Base-by-base conservation (phyloP, 2,888 invertebrate species). In the Papilio elwesi region DNA sequence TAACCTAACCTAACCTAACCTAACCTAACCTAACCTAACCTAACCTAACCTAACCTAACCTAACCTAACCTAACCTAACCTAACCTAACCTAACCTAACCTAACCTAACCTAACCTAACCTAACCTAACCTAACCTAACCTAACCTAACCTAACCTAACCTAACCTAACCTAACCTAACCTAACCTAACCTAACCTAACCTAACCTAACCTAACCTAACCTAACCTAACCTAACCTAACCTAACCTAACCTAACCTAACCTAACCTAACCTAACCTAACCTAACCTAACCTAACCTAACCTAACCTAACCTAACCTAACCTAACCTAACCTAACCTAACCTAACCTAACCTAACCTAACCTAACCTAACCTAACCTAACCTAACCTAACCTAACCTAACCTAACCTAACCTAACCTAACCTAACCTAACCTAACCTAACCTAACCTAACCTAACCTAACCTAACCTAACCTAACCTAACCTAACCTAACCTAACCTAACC, bases 241-340 rank as follows among this genome's bases (percentile, higher is more conserved):
- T 70, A 70, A 74, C 74, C 74, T 73, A 70, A 75, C 70, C 73
- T 73, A 70, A 73, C 70, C 73, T 70, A 70, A 75, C 70, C 74
- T 73, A 73, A 75, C 72, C 73, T 75, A 75, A 75, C 74, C 74
- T 75, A 75, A 75, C 74, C 74, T 75, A 72, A 73, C 71, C 71
- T 71, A 71, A 71, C 71, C 71, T 71, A 72, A 74, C 74, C 74
- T 71, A 71, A 74, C 68, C 71, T 71, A 71, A 71, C 71, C 71
- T 74, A 74, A 69, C 69, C 74, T 74, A 74, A 74, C 74, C 74
- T 74, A 74, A 74, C 74, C 74, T 74, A 74, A 74, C 74, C 74
- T 74, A 74, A 74, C 74, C 74, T 74, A 74, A 74, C 74, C 74
- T 74, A 74, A 74, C 74, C 74, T 71, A 71, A 74, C 74, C 74